Evolutionary conservation across 2,113 vertebrate genomes (phyloP).

Genomic region (Callipepla californica): DNA sequence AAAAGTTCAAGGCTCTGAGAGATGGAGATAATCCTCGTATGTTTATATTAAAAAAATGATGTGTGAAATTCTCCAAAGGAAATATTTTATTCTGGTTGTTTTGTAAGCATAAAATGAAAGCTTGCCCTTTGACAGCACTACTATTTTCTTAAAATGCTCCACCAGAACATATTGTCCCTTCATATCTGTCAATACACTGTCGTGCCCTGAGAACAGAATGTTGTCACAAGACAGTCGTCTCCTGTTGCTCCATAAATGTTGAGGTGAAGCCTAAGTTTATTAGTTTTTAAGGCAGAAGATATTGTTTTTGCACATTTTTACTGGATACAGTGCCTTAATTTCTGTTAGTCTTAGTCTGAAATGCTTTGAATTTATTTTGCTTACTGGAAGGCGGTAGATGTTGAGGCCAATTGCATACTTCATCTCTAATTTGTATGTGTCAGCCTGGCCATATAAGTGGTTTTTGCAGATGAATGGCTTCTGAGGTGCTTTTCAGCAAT

Average conservation of each 20-base stretch:
- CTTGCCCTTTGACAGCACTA: slow-evolving; percentile 55
- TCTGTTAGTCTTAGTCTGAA: not conserved
- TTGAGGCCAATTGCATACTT: not conserved
- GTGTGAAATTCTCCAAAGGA: slow-evolving; percentile 54
- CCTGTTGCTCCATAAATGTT: slow-evolving; percentile 53
- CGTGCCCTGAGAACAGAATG: not conserved
- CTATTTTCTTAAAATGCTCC: slow-evolving; percentile 36
- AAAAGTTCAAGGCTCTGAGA: not conserved
- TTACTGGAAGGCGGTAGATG: slow-evolving; percentile 5
- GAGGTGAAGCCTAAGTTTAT: slow-evolving; percentile 48
- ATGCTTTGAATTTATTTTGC: not conserved
- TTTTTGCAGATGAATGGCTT: not conserved
- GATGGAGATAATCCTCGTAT: not conserved
- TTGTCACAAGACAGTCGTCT: not conserved
- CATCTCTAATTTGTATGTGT: not conserved
- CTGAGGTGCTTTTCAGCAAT: not conserved
- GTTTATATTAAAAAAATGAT: slow-evolving; percentile 11
- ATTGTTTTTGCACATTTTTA: slow-evolving; percentile 27
- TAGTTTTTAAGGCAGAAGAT: slow-evolving; percentile 46
- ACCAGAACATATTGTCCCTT: slow-evolving; percentile 61
- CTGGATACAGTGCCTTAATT: not conserved
- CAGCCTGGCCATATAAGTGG: not conserved
- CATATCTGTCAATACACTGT: not conserved
- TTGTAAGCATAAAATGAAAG: slow-evolving; percentile 40
- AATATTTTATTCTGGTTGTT: slow-evolving; percentile 66